Evolutionary conservation across 2,888 invertebrate genomes (phyloP), one percentile per base, ranked within the genome.

Genomic region (Nasonovia ribisnigri): DNA sequence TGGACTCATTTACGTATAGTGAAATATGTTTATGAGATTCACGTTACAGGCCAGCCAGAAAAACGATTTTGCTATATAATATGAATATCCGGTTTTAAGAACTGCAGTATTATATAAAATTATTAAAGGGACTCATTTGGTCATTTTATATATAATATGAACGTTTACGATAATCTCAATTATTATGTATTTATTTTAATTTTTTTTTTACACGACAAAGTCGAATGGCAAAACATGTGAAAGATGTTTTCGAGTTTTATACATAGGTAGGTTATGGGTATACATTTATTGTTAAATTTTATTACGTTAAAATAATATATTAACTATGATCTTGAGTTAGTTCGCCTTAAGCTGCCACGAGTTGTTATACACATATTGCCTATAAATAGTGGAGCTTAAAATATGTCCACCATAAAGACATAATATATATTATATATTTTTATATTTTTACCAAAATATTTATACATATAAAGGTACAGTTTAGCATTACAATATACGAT

Each of bases 271-370:
- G 60, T 77, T 77, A 77, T 77, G 20, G 77, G 36, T 36, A n/a
- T n/a, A 77, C 77, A 90, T 90, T 90, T 67, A 77, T 90, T 48
- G 48, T 77, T 77, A 24, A 77, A 90, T 77, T 90, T 77, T 90
- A 77, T 90, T 90, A 48, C 48, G 36, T 67, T 26, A 13, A 67
- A 77, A 60, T 89, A 57, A 60, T 90, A 67, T 60, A 90, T 90
- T 46, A n/a, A 46, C n/a, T 36, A 67, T 51, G 90, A 90, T 90
- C 36, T 90, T 51, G 51, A 90, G 36, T 90, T 51, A 77, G 24
- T 51, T 42, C 26, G 26, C 16, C 16, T 90, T 51, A 77, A 90
- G 77, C 77, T 77, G 36, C 77, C 36, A 43, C 20, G 43, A 57
- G 16, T 60, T 43, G 16, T 20, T 46, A 43, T 54, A 24, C 11